These are phyloP conservation scores for Halcyon leucocephala DNA, from an alignment of 2,797 vertebrate species.

Conservation along the genomic window DNA sequence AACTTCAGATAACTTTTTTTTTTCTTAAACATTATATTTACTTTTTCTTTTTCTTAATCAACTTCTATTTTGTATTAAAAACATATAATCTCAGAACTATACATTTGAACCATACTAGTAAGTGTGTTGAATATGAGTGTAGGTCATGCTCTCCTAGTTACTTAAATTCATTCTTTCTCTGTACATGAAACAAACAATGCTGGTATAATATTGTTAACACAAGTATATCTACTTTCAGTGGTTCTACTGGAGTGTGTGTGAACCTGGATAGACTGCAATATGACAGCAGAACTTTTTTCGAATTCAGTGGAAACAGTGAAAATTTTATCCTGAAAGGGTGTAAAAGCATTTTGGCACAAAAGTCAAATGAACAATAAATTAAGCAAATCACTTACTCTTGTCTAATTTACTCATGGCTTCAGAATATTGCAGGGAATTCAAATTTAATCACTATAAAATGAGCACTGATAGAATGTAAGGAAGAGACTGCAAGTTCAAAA, in stretches of 20 bases:
- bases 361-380: background rate
- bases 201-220: background rate
- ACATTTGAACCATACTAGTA: background rate
- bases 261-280: background rate
- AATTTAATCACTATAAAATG: background rate
- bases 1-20: background rate
- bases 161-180: background rate
- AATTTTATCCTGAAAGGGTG: background rate
- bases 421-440: background rate
- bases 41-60: background rate
- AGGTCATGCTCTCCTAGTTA: background rate
- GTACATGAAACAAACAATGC: background rate
- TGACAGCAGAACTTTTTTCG: background rate
- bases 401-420: background rate
- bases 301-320: background rate
- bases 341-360: background rate
- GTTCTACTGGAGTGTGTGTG: background rate
- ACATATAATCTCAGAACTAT: background rate
- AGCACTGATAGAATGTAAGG: background rate
- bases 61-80: background rate
- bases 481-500: background rate
- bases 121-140: background rate
- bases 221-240: background rate
- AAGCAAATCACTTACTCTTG: background rate
- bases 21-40: background rate